Base-by-base conservation (phyloP, 2,797 vertebrate genomes). In the Bufotes viridis region DNA sequence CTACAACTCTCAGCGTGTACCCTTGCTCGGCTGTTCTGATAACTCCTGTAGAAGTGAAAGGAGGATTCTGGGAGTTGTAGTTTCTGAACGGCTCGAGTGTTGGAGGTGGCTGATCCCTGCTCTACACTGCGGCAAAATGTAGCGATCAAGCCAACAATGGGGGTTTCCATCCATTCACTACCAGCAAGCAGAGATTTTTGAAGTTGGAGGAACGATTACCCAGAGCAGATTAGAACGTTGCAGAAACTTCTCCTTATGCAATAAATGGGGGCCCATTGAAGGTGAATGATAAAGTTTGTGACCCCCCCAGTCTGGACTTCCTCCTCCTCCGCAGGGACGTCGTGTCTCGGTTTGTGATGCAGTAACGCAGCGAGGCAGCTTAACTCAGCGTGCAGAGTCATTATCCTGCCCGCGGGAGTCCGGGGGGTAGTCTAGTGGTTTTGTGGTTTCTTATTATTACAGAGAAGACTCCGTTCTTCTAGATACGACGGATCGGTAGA, bases 381-480 rank as follows among this genome's bases (percentile, higher is more conserved):
- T 60, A 60, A 60, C 58, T 17, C 18, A 29, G 69, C 74, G 58
- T 8, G n/a, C 11, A 15, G 69, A 82, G 86, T 53, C 53, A 78
- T 84, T 83, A 49, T 53, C 49, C 61, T 84, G 87, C 74, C 81
- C 74, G 9, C 87, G 81, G 72, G 79, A 18, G 22, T 83, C 87
- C 87, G 29, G 9, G 72, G 74, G 87, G 34, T 2, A 69, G 34
- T 34, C 79, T 84, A 84, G 81, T 88, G 87, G 87, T 88, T 87
- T 87, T 83, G 74, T 83, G 87, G 81, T 84, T 83, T 83, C 82
- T 83, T 58, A 42, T 42, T 42, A 42, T 42, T 42, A 70, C 85
- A 86, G 69, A 81, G 63, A 87, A 80, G 85, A 58, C 78, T 81
- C 22, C 26, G 0, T 55, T 75, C 55, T 29, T n/a, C 15, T 42